Percentiles rank a stretch among this genome's conserved stretches.
phyloP scores from a whole-genome alignment of 2,113 vertebrate species.

The Crotalus tigris region DNA sequence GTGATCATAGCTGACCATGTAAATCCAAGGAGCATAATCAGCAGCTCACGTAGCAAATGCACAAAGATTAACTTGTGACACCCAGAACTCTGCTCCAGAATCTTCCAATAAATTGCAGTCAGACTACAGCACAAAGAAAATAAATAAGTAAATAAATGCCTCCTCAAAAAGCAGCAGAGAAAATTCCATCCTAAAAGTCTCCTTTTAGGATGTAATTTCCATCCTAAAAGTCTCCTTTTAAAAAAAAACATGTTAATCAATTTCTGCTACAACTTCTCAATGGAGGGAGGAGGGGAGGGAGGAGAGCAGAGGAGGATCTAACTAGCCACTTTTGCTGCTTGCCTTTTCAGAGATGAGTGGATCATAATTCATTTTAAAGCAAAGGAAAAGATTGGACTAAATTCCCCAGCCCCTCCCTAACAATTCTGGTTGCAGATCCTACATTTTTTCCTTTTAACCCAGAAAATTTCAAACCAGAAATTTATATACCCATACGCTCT shows the following conservation, averaged over 20 bases:
- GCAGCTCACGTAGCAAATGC: background rate
- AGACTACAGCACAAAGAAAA: too few species aligned
- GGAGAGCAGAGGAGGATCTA: background rate
- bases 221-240: background rate
- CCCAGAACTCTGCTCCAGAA: background rate
- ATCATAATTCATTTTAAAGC: background rate
- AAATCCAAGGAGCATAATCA: background rate
- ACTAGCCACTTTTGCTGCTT: background rate
- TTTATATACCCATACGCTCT: background rate
- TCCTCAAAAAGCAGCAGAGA: background rate
- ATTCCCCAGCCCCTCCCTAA: background rate
- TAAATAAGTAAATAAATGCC: background rate
- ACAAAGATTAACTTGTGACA: background rate
- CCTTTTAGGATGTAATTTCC: background rate
- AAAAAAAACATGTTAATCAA: background rate
- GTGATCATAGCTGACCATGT: background rate
- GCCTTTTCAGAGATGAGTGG: background rate
- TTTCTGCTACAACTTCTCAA: background rate
- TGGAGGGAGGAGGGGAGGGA: too few species aligned
- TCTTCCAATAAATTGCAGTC: too few species aligned
- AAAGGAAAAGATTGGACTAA: background rate
- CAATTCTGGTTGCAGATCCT: background rate
- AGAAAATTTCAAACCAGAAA: background rate
- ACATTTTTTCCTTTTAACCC: background rate
- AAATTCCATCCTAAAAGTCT: background rate